Conservation (phyloP, 2,797 vertebrate species). For the Aphelocoma californica region DNA sequence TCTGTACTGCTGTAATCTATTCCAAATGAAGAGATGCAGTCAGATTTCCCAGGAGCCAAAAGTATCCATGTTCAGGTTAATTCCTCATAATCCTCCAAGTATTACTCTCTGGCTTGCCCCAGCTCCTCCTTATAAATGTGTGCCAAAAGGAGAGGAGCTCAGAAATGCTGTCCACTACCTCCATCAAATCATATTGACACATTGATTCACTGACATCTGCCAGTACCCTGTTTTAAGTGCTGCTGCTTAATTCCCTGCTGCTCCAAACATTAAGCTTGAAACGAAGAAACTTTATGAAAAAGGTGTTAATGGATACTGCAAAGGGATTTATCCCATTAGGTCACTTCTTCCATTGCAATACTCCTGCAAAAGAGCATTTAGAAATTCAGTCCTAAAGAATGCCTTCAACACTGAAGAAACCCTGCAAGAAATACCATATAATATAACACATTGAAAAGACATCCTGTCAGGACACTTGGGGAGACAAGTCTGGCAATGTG, state of each 20-base stretch:
- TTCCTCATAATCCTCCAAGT: background rate
- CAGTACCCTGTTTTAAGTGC: background rate
- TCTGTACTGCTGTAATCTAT: background rate
- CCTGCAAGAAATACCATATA: background rate
- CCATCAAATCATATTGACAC: fast-evolving
- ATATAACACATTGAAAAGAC: background rate
- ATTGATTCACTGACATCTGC: background rate
- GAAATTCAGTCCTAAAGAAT: background rate
- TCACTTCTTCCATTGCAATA: background rate
- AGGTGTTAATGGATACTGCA: background rate
- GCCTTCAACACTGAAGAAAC: background rate
- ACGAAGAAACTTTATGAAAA: background rate
- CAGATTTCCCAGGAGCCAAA: background rate
- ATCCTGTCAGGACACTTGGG: background rate
- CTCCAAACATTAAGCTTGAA: background rate
- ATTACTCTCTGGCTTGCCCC: background rate
- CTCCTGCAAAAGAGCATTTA: background rate
- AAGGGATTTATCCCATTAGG: background rate
- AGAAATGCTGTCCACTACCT: background rate
- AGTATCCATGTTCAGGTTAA: background rate
- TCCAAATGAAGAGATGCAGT: background rate
- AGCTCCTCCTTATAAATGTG: background rate
- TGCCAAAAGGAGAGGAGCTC: background rate
- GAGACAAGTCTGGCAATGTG: background rate
- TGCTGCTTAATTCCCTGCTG: background rate